Conservation (phyloP, 2,113 vertebrate species). For the Tychaedon coryphoeus region DNA sequence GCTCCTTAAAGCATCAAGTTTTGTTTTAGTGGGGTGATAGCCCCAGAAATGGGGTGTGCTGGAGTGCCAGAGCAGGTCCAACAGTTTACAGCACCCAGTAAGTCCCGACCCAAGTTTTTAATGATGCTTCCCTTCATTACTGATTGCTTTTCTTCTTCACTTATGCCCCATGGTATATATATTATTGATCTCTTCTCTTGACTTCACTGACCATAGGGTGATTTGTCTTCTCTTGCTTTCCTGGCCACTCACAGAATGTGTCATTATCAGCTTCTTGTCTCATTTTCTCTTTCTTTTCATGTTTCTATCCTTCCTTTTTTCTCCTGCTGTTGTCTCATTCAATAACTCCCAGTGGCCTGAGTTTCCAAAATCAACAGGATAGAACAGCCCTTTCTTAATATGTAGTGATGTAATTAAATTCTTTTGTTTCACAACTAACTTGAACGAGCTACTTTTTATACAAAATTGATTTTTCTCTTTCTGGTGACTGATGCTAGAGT, state of each 20-base stretch:
- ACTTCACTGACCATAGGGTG: neutral
- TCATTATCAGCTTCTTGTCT: neutral
- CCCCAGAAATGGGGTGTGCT: neutral
- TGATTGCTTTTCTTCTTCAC: neutral
- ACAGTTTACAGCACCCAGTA: neutral
- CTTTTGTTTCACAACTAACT: neutral
- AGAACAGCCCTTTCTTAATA: neutral
- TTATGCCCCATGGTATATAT: neutral
- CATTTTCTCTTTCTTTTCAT: neutral
- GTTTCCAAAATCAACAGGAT: neutral
- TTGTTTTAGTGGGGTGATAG: neutral
- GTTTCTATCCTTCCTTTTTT: neutral
- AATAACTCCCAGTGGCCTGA: neutral
- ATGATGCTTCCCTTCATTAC: neutral
- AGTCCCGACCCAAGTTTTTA: neutral
- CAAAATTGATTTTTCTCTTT: neutral
- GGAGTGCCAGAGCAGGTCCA: neutral
- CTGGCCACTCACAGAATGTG: neutral
- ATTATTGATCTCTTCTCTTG: neutral
- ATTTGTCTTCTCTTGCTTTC: neutral
- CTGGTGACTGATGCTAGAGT: neutral
- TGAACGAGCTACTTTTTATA: neutral
- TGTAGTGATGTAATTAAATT: neutral
- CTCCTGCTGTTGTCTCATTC: neutral
- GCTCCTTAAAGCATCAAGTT: neutral